These are phyloP conservation scores for Pentalonia nigronervosa DNA, from an alignment of 1,140 invertebrate species.

Conservation along the genomic window DNA sequence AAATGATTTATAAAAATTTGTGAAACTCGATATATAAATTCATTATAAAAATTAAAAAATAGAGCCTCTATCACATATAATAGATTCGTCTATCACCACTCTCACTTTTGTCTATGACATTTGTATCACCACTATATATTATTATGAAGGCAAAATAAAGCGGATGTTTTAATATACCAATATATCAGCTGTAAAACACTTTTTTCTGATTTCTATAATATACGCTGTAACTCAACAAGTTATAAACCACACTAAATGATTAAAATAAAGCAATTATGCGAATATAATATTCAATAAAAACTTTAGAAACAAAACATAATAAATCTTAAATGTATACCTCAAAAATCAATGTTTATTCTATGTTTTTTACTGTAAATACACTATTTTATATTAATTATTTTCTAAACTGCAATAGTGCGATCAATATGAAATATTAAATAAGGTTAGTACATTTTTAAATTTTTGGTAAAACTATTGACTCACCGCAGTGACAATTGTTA, in stretches of 20 bases:
- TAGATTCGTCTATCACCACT: not conserved
- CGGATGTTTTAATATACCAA: not conserved
- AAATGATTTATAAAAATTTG: not conserved
- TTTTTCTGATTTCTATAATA: not conserved
- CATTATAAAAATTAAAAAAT: not conserved
- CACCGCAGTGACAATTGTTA: not conserved
- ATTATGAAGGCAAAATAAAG: not conserved
- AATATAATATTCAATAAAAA: not conserved
- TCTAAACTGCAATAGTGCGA: not conserved
- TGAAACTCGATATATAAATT: not conserved
- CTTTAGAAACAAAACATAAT: not conserved
- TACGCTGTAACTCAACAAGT: not conserved
- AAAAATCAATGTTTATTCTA: not conserved
- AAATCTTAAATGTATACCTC: not conserved
- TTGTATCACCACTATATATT: not conserved
- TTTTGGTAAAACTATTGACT: not conserved
- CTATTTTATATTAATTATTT: not conserved
- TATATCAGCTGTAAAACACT: not conserved
- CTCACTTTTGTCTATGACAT: not conserved
- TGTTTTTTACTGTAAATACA: not conserved
- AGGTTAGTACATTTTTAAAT: not conserved
- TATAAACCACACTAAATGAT: not conserved
- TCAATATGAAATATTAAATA: not conserved
- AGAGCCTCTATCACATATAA: too few relatives aligned
- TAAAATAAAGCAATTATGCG: not conserved